phyloP scores from a whole-genome alignment of 2,797 vertebrate genomes.

The Gila robusta region DNA sequence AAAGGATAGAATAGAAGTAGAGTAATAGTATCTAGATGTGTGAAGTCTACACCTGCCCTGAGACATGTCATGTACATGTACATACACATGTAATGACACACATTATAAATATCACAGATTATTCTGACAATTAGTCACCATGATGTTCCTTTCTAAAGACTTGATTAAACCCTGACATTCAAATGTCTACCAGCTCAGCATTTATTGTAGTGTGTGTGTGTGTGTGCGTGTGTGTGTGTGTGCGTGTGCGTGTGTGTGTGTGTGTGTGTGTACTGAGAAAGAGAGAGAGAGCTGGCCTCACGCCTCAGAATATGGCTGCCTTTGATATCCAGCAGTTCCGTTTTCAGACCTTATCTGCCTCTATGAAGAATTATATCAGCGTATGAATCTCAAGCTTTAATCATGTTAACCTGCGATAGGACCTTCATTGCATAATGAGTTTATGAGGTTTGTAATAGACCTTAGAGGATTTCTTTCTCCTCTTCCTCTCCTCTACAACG shows the following conservation, averaged over 20 bases:
- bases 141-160: conserved; percentile 81
- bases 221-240: not conserved
- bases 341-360: conserved; percentile 55
- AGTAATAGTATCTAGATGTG: not conserved
- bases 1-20: not conserved
- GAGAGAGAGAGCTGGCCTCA: conserved; percentile 1
- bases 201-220: conserved; percentile 33
- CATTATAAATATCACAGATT: conserved; percentile 81
- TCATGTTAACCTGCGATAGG: conserved; percentile 56
- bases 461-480: conserved; percentile 52
- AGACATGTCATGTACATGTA: conserved; percentile 56
- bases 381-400: conserved; percentile 57
- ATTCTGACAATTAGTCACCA: conserved; percentile 82
- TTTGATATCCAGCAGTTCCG: conserved; percentile 63
- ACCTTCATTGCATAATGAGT: conserved; percentile 56
- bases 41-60: conserved; percentile 61
- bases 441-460: conserved; percentile 53
- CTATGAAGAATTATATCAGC: conserved; percentile 55
- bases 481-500: conserved; percentile 21
- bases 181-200: conserved; percentile 78
- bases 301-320: conserved; percentile 53
- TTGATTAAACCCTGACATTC: conserved; percentile 78
- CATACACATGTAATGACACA: conserved; percentile 59
- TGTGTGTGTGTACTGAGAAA: not conserved
- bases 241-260: not conserved